Evolutionary conservation across 2,888 invertebrate genomes (phyloP).

Genomic region (Ophion ventricosus): DNA sequence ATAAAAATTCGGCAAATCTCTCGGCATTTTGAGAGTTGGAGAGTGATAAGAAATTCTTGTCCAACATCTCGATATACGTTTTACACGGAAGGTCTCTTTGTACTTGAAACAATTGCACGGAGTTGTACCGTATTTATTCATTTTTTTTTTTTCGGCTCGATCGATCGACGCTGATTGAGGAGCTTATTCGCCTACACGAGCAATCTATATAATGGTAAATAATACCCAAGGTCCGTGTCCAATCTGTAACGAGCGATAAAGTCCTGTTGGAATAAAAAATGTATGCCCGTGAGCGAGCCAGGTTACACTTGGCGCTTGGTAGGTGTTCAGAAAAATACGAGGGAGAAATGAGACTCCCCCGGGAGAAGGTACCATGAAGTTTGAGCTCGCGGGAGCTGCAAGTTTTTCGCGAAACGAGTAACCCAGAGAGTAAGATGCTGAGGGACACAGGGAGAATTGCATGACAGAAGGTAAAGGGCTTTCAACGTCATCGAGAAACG

Average conservation of each 20-base stretch:
- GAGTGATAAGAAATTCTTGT: too few relatives aligned
- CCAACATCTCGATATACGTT: too few relatives aligned
- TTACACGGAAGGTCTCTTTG: too few relatives aligned
- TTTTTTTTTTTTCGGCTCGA: neutral
- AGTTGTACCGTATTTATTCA: neutral
- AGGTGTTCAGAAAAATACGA: neutral
- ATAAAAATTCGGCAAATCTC: too few relatives aligned
- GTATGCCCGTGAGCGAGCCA: conserved; percentile 46
- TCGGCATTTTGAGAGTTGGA: too few relatives aligned
- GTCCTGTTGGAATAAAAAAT: conserved; percentile 8
- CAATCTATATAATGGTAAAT: conserved; percentile 21
- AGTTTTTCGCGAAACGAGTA: conserved; percentile 48
- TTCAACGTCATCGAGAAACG: conserved; percentile 55
- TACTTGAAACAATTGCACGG: too few relatives aligned
- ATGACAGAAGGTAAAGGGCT: conserved; percentile 58
- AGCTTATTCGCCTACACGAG: conserved; percentile 5
- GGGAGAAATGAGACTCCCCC: conserved; percentile 19
- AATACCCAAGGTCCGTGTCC: conserved; percentile 19
- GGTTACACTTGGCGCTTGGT: too few relatives aligned
- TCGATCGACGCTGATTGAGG: conserved; percentile 19
- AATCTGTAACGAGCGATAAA: conserved; percentile 5
- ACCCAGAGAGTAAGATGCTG: neutral
- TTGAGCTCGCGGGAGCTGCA: conserved; percentile 34
- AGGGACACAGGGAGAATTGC: conserved; percentile 21
- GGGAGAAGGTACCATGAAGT: conserved; percentile 40